Conservation (phyloP, 2,797 vertebrate genomes). For the Psittacula echo region DNA sequence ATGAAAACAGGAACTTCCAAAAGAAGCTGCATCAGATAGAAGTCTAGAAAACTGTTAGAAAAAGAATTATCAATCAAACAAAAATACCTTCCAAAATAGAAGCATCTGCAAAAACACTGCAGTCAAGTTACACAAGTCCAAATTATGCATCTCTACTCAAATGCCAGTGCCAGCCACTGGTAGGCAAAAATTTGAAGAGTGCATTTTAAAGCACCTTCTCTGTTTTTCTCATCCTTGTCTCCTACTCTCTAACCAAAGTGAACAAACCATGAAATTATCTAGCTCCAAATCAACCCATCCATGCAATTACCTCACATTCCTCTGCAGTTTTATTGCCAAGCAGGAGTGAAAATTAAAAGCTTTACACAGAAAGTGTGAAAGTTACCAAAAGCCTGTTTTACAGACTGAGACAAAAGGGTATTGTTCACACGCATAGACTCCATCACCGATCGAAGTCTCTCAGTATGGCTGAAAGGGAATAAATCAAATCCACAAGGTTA, state of each 20-base stretch:
- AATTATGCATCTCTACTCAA: background rate
- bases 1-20: background rate
- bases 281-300: constrained; percentile 59
- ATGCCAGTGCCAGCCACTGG: background rate
- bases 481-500: constrained; percentile 2
- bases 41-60: background rate
- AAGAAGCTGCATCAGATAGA: background rate
- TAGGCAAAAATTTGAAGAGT: background rate
- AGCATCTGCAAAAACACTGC: background rate
- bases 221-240: constrained; percentile 11
- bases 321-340: constrained; percentile 22
- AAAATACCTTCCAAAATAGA: background rate
- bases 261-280: constrained; percentile 69
- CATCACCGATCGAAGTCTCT: background rate
- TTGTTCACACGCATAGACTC: background rate
- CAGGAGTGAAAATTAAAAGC: constrained; percentile 49
- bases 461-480: background rate
- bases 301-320: constrained; percentile 48
- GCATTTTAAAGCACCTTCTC: constrained; percentile 8
- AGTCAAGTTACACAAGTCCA: background rate
- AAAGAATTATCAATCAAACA: background rate
- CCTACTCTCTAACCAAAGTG: constrained; percentile 36
- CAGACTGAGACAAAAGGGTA: background rate
- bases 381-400: background rate
- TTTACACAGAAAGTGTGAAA: constrained; percentile 10